Conservation (phyloP, 2,888 invertebrate genomes). For the Aleiodes leptofemur region DNA sequence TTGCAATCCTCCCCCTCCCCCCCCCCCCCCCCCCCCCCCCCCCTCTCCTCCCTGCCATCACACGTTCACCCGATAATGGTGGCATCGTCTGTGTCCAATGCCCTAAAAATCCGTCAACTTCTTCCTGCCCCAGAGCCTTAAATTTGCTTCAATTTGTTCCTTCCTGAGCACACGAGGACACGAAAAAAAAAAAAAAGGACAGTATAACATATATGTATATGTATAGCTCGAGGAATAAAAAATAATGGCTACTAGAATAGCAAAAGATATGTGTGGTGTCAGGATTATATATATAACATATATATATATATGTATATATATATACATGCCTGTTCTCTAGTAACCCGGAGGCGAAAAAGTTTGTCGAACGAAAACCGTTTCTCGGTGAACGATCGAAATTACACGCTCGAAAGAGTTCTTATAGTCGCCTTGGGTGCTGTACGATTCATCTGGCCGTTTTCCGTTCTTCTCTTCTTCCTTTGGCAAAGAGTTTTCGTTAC, state of each 20-base stretch:
- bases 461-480: conserved; percentile 27
- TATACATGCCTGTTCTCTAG: background rate
- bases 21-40: background rate
- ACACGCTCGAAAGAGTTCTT: conserved; percentile 50
- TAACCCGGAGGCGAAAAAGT: conserved; percentile 38
- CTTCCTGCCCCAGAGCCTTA: background rate
- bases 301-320: background rate
- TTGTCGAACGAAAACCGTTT: conserved; percentile 47
- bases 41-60: conserved; percentile 18
- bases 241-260: conserved; percentile 30
- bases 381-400: conserved; percentile 52
- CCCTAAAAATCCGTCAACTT: conserved; percentile 34
- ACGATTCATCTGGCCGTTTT: conserved; percentile 52
- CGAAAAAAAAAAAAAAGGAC: background rate
- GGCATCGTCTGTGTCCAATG: conserved; percentile 20
- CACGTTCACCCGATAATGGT: conserved; percentile 32
- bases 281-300: background rate
- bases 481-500: conserved; percentile 43
- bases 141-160: conserved; percentile 11
- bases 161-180: background rate
- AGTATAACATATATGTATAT: too few relatives aligned
- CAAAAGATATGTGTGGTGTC: conserved; percentile 24
- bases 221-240: conserved; percentile 16
- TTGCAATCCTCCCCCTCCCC: conserved; percentile 1
- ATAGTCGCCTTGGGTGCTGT: conserved; percentile 53